Evolutionary conservation across 2,113 vertebrate genomes (phyloP).

Genomic region (pig (Sus scrofa)): DNA sequence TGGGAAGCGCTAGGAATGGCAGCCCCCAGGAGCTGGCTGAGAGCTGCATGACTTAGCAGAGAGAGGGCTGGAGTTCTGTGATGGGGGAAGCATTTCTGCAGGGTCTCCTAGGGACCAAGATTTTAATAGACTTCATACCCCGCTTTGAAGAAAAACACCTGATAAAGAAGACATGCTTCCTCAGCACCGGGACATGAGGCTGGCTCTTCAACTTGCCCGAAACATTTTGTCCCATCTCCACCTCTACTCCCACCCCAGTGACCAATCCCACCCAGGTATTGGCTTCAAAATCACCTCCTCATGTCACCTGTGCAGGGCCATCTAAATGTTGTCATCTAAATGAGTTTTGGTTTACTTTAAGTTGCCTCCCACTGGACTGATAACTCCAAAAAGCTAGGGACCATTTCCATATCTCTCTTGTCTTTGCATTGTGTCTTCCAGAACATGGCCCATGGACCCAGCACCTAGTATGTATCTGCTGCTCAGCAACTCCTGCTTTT

Average conservation of each 20-base stretch:
- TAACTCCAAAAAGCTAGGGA: not conserved
- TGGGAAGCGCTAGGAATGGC: not conserved
- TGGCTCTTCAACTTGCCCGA: not conserved
- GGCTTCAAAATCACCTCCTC: not conserved
- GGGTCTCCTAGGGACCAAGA: not conserved
- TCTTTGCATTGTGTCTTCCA: not conserved
- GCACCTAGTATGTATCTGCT: not conserved
- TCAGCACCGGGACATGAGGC: not conserved
- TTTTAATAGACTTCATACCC: not conserved
- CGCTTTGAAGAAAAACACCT: not conserved
- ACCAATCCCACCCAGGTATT: not conserved
- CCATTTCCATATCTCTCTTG: not conserved
- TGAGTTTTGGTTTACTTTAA: not conserved
- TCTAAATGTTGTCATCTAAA: not conserved
- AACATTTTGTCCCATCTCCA: not conserved
- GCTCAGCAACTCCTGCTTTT: not conserved
- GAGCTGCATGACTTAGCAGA: not conserved
- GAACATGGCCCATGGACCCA: not conserved
- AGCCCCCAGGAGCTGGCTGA: not conserved
- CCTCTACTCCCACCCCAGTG: not conserved
- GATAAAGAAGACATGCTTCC: not conserved
- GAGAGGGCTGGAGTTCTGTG: not conserved
- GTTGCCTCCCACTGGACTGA: not conserved
- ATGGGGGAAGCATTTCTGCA: not conserved
- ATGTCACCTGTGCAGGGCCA: fast-evolving